These are phyloP conservation scores for Heliconius himera DNA, from an alignment of 1,140 invertebrate species.

Conservation along the genomic window DNA sequence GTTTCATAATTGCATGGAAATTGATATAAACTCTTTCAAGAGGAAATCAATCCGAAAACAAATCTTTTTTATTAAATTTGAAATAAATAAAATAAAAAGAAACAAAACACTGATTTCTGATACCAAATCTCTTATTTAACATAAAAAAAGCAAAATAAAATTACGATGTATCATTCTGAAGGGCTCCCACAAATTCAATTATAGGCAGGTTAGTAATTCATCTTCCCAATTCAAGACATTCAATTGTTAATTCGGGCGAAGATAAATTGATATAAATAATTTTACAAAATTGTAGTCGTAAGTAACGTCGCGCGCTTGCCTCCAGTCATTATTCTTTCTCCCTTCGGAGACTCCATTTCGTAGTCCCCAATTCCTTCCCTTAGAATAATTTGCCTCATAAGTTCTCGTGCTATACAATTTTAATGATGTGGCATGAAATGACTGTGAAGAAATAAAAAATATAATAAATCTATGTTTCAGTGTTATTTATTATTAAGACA, in stretches of 20 bases:
- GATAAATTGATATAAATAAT: conserved; percentile 15
- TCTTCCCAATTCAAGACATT: conserved; percentile 14
- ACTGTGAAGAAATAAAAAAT: not conserved
- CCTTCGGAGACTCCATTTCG: conserved; percentile 5
- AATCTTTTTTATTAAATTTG: not conserved
- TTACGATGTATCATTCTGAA: not conserved
- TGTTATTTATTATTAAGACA: not conserved
- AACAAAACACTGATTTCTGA: not conserved
- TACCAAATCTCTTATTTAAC: not conserved
- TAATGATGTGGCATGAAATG: not conserved
- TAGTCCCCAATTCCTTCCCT: not conserved
- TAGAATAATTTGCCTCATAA: not conserved
- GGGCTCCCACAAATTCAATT: not conserved
- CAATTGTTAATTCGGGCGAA: not conserved
- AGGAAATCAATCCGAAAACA: not conserved
- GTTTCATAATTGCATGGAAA: not conserved
- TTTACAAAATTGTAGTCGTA: conserved; percentile 1
- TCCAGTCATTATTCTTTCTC: not conserved
- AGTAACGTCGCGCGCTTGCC: conserved; percentile 4
- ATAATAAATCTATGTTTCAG: not conserved
- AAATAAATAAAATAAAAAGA: not conserved
- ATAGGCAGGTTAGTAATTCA: conserved; percentile 3
- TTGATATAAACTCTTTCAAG: not conserved
- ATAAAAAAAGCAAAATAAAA: not conserved
- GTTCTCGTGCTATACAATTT: not conserved